Conservation (phyloP, 2,797 vertebrate genomes). For the Triplophysa yarkandensis region DNA sequence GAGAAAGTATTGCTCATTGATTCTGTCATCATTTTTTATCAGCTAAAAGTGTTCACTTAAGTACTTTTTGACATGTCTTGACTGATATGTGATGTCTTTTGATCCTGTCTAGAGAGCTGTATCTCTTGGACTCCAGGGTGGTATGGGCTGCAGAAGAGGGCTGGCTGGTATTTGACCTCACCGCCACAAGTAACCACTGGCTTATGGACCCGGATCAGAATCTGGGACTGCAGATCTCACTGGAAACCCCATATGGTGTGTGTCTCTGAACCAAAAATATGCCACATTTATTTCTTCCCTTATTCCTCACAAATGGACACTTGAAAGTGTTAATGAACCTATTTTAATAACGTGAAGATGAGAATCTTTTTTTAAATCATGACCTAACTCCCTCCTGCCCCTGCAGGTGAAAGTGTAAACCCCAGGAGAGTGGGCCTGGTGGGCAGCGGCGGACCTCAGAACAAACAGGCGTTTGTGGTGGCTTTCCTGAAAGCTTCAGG, state of each 20-base stretch:
- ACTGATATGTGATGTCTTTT: slow-evolving; percentile 8
- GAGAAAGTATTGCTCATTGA: background rate
- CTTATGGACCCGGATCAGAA: slow-evolving; percentile 88
- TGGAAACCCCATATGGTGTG: slow-evolving; percentile 87
- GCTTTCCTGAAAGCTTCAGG: slow-evolving; percentile 94
- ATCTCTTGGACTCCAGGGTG: slow-evolving; percentile 86
- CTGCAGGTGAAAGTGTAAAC: slow-evolving; percentile 86
- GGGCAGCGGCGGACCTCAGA: slow-evolving; percentile 81
- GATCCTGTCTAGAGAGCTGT: slow-evolving; percentile 72
- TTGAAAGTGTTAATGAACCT: no score
- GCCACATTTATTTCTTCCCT: no score
- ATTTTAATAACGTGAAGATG: background rate
- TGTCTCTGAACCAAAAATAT: slow-evolving; percentile 14
- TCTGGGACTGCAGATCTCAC: slow-evolving; percentile 85
- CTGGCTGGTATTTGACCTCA: slow-evolving; percentile 96
- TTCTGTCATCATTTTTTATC: slow-evolving; percentile 1
- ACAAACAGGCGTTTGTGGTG: slow-evolving; percentile 94
- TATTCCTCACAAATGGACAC: no score
- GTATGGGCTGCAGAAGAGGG: slow-evolving; percentile 93
- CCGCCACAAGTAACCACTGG: slow-evolving; percentile 91
- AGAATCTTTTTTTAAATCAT: background rate
- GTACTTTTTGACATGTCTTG: background rate
- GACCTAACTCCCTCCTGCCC: slow-evolving; percentile 51
- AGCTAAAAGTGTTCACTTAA: background rate
- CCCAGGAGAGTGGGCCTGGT: slow-evolving; percentile 83